phyloP scores from a whole-genome alignment of 2,888 invertebrate species.

The Eristalinus sepulchralis region DNA sequence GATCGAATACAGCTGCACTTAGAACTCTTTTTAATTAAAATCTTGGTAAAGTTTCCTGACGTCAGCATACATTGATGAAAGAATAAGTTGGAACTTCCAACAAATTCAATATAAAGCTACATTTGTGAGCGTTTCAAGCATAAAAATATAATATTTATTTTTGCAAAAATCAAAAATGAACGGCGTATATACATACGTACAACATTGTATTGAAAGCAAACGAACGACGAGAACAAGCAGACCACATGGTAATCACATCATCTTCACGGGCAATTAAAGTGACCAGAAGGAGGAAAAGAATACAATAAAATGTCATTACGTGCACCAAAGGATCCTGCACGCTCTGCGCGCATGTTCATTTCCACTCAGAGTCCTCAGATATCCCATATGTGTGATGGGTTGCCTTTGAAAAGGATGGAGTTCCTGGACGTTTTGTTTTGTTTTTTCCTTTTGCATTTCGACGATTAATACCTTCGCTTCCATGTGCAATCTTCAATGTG shows the following conservation, averaged over 20 bases:
- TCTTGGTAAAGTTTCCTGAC: too few species aligned
- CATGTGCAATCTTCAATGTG: constrained; percentile 1
- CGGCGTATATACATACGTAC: not conserved
- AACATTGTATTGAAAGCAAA: not conserved
- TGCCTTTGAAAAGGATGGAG: not conserved
- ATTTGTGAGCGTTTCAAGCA: too few species aligned
- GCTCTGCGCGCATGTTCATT: not conserved
- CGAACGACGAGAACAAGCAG: not conserved
- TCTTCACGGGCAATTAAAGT: constrained; percentile 21
- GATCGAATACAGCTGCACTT: too few species aligned
- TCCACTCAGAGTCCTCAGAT: not conserved
- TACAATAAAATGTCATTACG: constrained; percentile 10
- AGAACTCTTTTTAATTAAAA: too few species aligned
- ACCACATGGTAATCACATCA: not conserved
- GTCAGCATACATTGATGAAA: too few species aligned
- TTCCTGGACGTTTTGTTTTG: not conserved
- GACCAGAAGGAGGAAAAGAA: not conserved
- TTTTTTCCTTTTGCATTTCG: not conserved
- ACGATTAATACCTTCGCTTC: constrained; percentile 1
- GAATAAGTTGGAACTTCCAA: too few species aligned
- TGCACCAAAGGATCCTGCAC: constrained; percentile 1
- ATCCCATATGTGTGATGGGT: constrained; percentile 9
- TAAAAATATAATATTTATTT: too few species aligned
- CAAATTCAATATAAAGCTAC: too few species aligned
- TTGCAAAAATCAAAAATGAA: too few species aligned